Evolutionary conservation across 2,888 invertebrate species (phyloP).

Genomic region (Tubulanus polymorphus): DNA sequence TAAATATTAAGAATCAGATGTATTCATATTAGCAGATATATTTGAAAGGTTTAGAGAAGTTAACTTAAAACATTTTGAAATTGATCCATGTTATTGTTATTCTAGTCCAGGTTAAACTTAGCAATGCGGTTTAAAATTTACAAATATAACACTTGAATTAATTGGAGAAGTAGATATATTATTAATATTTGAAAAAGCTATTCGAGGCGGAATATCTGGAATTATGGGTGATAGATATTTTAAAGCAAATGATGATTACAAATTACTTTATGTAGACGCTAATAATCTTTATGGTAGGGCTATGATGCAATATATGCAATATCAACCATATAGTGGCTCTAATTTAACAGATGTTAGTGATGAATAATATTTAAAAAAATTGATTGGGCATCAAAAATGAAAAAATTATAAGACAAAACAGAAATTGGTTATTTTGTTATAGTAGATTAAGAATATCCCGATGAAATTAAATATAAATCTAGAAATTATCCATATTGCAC

Average conservation of each 20-base stretch:
- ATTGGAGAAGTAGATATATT: constrained; percentile 17
- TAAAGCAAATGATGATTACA: constrained; percentile 16
- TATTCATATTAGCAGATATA: no score
- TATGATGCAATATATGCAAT: not conserved
- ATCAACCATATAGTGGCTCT: no score
- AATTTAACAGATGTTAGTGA: no score
- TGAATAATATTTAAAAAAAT: constrained; percentile 1
- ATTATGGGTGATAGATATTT: constrained; percentile 14
- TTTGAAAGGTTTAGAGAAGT: no score
- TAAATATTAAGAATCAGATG: no score
- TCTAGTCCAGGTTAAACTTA: constrained; percentile 16
- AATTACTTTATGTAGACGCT: constrained; percentile 1
- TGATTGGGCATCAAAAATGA: not conserved
- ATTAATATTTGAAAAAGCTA: constrained; percentile 13
- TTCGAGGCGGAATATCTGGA: constrained; percentile 16
- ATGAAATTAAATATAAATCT: not conserved
- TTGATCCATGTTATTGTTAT: constrained; percentile 4
- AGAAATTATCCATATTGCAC: not conserved
- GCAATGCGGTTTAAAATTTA: constrained; percentile 18
- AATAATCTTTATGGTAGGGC: constrained; percentile 1
- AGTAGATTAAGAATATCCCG: not conserved
- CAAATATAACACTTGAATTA: constrained; percentile 16
- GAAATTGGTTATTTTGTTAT: not conserved
- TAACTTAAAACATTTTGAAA: not conserved
- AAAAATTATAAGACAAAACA: not conserved